Evolutionary conservation across 2,113 vertebrate species (phyloP), one percentile per base, ranked within the genome.

Genomic region (Ciconia maguari): DNA sequence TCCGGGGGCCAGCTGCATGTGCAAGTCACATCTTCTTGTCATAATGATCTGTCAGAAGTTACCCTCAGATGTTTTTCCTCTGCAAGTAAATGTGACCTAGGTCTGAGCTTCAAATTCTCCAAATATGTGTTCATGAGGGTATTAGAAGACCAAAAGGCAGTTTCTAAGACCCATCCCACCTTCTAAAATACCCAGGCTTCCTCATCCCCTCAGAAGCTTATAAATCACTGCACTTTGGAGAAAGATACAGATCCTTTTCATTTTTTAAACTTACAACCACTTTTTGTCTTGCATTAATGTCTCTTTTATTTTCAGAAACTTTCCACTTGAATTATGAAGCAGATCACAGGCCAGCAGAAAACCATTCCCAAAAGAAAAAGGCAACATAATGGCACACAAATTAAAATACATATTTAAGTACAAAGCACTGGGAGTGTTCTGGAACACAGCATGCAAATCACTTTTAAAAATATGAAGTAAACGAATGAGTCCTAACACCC

Each of bases 241-340:
- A 77, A 87, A 90, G 22, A 62, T 46, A 94, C 16, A 80, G 34
- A 52, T 49, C 4, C n/a, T 60, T 91, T 85, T 62, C 87, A 55
- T 61, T 95, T 92, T 89, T 92, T 36, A 21, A 70, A 82, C 55
- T 87, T 76, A 29, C 18, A 89, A 48, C 12, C 17, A 25, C 36
- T 93, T 94, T 96, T 92, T 89, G 41, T 91, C 64, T 94, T 84
- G 27, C 70, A 75, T 78, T 91, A 94, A 90, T 87, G 17, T 24
- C 46, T 71, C 26, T 90, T 78, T 78, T 65, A 22, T 90, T 95
- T 90, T 90, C 85, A 93, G 62, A 95, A 83, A 54, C 80, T 70
- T 87, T 83, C 81, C 76, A 78, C 65, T 93, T 84, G 86, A 90
- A 74, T 93, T 86, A 83, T 46, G 62, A 52, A 91, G 51, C 32